Base-by-base conservation (phyloP, 2,113 vertebrate species). In the Pardalotus punctatus region DNA sequence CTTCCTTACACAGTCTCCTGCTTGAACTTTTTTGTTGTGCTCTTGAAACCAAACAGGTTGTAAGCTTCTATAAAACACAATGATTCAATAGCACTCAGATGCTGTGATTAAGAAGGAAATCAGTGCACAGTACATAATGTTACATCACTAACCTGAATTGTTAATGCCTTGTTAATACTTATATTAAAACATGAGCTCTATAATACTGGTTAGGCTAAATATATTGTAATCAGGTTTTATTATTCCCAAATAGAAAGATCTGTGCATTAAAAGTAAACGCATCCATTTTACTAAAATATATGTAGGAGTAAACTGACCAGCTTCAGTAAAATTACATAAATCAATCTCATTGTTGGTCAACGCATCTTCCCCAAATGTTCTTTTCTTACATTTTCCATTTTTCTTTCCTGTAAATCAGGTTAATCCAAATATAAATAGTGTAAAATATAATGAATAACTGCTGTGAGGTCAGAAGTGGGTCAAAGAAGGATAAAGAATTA, bases 401-500 rank as follows among this genome's bases (percentile, higher is more conserved):
- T 90, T 10, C 24, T 56, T 88, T 92, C 47, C 60, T 74, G 38
- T 62, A 83, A 88, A 94, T 84, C 65, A 86, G 84, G 43, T 78
- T 83, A 93, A 93, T 91, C 67, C 88, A 92, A 81, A 83, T 45
- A 88, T 23, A 92, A 90, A 85, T 50, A 83, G 54, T 58, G 64
- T 83, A 83, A 90, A 80, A 81, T 83, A 81, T 9, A 70, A 94
- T 62, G 21, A 95, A 47, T 90, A 86, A 90, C 53, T 88, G 28
- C 33, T 74, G 25, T 33, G 64, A 88, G 65, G 72, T 90, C 82
- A 93, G 45, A 95, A 92, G 11, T 48, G 25, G 70, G 80, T 90
- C 86, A 84, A 86, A 95, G 69, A 81, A 60, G 45, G 90, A 92
- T 96, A 90, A 92, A 91, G 38, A 91, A 95, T 35, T 90, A 83